Evolutionary conservation across 1,140 invertebrate species (phyloP).

Genomic region (Proctacanthus coquilletti): DNA sequence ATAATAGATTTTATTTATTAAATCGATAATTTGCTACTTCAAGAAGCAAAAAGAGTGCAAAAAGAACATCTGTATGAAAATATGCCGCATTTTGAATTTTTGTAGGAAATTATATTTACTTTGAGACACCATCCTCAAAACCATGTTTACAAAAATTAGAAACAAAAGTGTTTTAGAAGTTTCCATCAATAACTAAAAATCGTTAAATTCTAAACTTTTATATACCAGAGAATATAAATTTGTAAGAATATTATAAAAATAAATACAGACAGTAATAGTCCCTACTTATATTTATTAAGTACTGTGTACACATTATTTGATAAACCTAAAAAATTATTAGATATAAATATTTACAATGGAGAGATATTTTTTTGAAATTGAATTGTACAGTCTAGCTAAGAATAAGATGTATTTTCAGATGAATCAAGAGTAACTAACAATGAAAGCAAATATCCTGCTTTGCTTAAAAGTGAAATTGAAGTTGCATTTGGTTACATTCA

Average conservation of each 20-base stretch:
- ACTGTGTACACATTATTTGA: not conserved
- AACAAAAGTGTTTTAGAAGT: too few species aligned
- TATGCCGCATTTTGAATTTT: too few species aligned
- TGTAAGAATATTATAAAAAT: slow-evolving; percentile 1
- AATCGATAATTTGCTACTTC: too few species aligned
- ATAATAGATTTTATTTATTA: too few species aligned
- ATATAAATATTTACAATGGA: not conserved
- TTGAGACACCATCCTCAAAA: too few species aligned
- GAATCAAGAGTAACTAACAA: slow-evolving; percentile 42
- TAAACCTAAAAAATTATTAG: not conserved
- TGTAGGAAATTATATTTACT: too few species aligned
- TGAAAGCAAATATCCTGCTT: slow-evolving; percentile 40
- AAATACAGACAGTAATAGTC: not conserved
- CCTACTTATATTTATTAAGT: not conserved
- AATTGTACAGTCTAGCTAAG: slow-evolving; percentile 1
- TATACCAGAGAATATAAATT: not conserved
- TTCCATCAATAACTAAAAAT: too few species aligned
- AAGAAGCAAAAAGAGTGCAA: too few species aligned
- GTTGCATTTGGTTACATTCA: slow-evolving; percentile 49
- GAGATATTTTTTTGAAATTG: slow-evolving; percentile 1
- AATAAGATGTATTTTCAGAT: slow-evolving; percentile 30
- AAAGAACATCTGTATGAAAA: too few species aligned
- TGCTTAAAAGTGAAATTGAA: slow-evolving; percentile 47
- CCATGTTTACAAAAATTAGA: too few species aligned
- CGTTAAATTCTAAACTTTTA: too few species aligned